Evolutionary conservation across 1,140 invertebrate genomes (phyloP).

Genomic region (Cheumatopsyche charites): DNA sequence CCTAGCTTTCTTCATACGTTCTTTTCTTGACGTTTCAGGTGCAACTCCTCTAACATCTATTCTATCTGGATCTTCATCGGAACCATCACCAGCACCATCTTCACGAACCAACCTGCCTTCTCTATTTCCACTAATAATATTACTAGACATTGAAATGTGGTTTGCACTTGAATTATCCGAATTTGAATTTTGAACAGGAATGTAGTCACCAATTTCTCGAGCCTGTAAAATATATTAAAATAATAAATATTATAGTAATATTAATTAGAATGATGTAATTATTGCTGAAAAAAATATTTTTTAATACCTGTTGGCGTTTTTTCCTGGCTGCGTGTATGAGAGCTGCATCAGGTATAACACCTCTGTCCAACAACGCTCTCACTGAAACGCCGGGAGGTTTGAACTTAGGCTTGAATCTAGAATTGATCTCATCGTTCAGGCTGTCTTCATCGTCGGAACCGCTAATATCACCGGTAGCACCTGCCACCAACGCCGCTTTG

Average conservation of each 20-base stretch:
- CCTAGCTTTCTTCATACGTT: conserved; percentile 39
- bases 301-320: conserved; percentile 78
- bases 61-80: conserved; percentile 67
- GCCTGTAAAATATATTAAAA: conserved; percentile 51
- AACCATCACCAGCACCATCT: conserved; percentile 84
- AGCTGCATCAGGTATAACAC: conserved; percentile 93
- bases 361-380: conserved; percentile 71
- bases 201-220: conserved; percentile 68
- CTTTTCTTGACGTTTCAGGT: conserved; percentile 35
- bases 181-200: conserved; percentile 74
- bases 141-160: conserved; percentile 14
- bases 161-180: conserved; percentile 3
- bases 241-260: not conserved
- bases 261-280: not conserved
- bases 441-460: conserved; percentile 69
- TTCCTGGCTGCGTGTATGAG: conserved; percentile 95
- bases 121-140: conserved; percentile 16
- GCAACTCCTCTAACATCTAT: conserved; percentile 55
- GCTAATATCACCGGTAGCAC: conserved; percentile 73
- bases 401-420: conserved; percentile 33
- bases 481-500: conserved; percentile 77
- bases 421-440: conserved; percentile 52
- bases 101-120: conserved; percentile 76
- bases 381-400: conserved; percentile 57
- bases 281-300: not conserved